A percentile compares a stretch with the other conserved stretches of the same genome.
Conservation (phyloP, 1,140 invertebrate genomes). For the Cotesia typhae region DNA sequence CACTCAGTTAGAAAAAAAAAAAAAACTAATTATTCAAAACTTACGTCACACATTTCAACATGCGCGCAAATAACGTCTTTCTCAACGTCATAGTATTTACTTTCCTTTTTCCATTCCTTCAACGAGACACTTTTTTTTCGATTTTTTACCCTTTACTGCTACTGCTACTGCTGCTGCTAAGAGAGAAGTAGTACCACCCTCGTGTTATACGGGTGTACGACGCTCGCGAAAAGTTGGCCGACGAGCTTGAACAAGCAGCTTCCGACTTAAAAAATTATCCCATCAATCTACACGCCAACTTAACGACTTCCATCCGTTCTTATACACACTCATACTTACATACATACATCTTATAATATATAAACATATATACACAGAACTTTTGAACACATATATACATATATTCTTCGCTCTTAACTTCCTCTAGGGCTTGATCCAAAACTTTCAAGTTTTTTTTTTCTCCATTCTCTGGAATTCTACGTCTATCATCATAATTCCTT, state of each 20-base stretch:
- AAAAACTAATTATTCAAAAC: conserved; percentile 20
- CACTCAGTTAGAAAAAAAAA: not conserved
- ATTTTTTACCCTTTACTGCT: conserved; percentile 1
- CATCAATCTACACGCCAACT: conserved; percentile 34
- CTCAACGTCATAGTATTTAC: too few species aligned
- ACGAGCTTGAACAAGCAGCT: conserved; percentile 33
- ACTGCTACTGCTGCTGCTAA: not conserved
- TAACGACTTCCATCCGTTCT: conserved; percentile 32
- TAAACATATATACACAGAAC: not conserved
- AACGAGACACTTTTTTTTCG: not conserved
- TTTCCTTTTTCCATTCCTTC: conserved; percentile 4
- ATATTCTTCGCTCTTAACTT: too few species aligned
- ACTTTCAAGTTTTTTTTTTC: not conserved
- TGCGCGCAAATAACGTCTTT: too few species aligned
- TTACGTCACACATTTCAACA: not conserved
- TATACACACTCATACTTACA: not conserved
- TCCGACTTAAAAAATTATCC: conserved; percentile 34
- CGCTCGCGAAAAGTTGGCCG: conserved; percentile 22
- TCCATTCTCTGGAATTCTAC: not conserved
- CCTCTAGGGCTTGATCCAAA: not conserved
- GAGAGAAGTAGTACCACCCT: too few species aligned
- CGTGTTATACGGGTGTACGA: conserved; percentile 3
- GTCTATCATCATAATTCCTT: too few species aligned
- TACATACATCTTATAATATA: not conserved
- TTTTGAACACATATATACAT: not conserved